phyloP scores from a whole-genome alignment of 2,888 invertebrate genomes.

The Eristalis arbustorum region DNA sequence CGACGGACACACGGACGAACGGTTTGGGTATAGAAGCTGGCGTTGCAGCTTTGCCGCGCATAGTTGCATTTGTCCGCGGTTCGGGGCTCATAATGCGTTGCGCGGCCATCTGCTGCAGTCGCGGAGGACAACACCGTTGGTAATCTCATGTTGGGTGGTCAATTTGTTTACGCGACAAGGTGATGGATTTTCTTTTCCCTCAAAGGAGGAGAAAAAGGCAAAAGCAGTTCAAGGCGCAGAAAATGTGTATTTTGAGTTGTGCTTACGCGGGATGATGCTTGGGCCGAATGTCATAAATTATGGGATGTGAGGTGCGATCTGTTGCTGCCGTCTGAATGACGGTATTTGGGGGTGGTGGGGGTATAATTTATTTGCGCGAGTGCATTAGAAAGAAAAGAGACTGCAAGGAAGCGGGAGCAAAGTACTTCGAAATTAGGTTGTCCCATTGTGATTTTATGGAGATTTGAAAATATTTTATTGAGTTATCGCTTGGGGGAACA shows the following conservation, averaged over 20 bases:
- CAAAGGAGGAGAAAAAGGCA: constrained; percentile 23
- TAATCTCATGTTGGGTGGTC: constrained; percentile 71
- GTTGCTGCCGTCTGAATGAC: too few species aligned
- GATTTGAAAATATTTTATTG: too few species aligned
- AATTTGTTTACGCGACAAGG: constrained; percentile 71
- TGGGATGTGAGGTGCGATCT: constrained; percentile 65
- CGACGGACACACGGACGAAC: background rate
- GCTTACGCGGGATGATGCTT: constrained; percentile 61
- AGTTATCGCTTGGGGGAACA: too few species aligned
- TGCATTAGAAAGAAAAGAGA: constrained; percentile 32
- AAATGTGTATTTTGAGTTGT: constrained; percentile 66
- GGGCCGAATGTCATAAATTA: constrained; percentile 67
- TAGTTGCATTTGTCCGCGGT: constrained; percentile 31
- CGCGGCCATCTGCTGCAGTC: constrained; percentile 23
- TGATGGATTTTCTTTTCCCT: constrained; percentile 62
- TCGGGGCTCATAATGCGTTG: constrained; percentile 47
- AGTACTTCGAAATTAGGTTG: constrained; percentile 16
- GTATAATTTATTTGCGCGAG: constrained; percentile 47
- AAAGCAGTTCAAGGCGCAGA: constrained; percentile 28
- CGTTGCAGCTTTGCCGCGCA: constrained; percentile 42
- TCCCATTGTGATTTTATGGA: background rate
- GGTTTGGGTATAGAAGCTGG: constrained; percentile 8
- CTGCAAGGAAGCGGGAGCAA: constrained; percentile 30
- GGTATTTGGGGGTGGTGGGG: too few species aligned
- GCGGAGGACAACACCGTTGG: constrained; percentile 54